A percentile compares a stretch with the other conserved stretches of the same genome.
Conservation (phyloP, 2,888 invertebrate genomes). For the Desoria tigrina region DNA sequence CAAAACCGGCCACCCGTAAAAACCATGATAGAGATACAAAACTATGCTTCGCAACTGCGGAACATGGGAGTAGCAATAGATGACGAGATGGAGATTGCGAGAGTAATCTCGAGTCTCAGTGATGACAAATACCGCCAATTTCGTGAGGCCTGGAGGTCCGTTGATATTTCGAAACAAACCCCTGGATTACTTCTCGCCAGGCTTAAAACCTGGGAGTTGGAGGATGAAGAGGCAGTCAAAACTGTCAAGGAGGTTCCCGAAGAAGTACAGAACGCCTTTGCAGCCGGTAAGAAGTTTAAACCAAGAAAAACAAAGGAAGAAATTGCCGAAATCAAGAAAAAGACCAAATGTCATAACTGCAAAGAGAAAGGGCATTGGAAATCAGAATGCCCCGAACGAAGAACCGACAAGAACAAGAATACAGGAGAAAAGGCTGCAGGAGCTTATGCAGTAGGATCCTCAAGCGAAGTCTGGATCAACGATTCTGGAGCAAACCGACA, state of each 20-base stretch:
- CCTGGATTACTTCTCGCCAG: constrained; percentile 28
- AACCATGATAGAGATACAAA: constrained; percentile 39
- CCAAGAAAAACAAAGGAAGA: constrained; percentile 19
- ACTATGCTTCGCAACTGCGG: constrained; percentile 33
- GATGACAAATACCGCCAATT: constrained; percentile 31
- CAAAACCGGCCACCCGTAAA: constrained; percentile 26
- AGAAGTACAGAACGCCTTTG: neutral
- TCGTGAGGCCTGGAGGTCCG: constrained; percentile 40
- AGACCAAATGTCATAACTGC: constrained; percentile 21
- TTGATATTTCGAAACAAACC: constrained; percentile 26
- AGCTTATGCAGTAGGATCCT: neutral
- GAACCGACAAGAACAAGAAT: constrained; percentile 11
- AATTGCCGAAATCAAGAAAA: constrained; percentile 20
- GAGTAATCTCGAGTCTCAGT: constrained; percentile 34
- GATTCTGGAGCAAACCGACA: too few relatives aligned
- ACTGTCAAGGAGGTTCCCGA: neutral
- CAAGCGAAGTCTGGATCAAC: neutral
- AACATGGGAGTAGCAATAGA: constrained; percentile 21
- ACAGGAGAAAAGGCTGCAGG: neutral
- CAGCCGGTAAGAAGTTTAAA: neutral
- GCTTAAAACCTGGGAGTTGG: constrained; percentile 29
- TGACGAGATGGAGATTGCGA: constrained; percentile 27
- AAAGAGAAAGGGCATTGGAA: constrained; percentile 34
- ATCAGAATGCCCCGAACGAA: constrained; percentile 32
- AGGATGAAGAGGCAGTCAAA: neutral